Evolutionary conservation across 1,140 invertebrate genomes (phyloP), one percentile per base, ranked within the genome.

Genomic region (Chlorops oryzae): DNA sequence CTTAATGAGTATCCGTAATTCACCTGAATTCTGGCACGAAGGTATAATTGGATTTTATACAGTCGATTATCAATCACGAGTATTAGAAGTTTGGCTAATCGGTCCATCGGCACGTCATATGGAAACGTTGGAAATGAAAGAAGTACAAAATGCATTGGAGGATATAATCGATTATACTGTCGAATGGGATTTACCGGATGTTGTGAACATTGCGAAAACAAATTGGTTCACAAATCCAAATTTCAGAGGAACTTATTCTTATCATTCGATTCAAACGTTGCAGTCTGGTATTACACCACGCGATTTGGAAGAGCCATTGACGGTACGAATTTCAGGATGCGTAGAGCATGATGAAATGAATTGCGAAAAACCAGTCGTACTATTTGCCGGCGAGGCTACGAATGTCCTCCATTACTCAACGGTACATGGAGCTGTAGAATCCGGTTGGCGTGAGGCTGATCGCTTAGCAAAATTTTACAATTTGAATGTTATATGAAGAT

Each of bases 381-480:
- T 86, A 2, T 87, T 88, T 65, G 84, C 81, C 18, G 85, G 85
- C 0, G 85, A 87, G 73, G 84, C 84, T 0, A 83, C 84, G 1
- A 80, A 82, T 45, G 59, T 77, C 21, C 69, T 77, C 47, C 79
- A 78, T 61, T 88, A 81, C 61, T 84, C 82, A 2, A 87, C 86
- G 0, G 87, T 87, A 3, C 88, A 92, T 66, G 88, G 88, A 6
- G 89, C 89, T 1, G 70, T 89, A 2, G 82, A 86, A 70, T 76
- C 81, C 13, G 88, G 88, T 0, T 82, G 81, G 62, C 75, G 86
- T 48, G 88, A 90, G 71, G 88, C 87, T 4, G 75, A 86, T 24
- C 58, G 63, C 4, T 20, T 65, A 3, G 35, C 40, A 5, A 40
- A 50, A 10, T 45, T 44, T 22, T 61, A 63, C 27, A 48, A 48